Conservation (phyloP, 2,888 invertebrate species). For the Adelphocoris suturalis region DNA sequence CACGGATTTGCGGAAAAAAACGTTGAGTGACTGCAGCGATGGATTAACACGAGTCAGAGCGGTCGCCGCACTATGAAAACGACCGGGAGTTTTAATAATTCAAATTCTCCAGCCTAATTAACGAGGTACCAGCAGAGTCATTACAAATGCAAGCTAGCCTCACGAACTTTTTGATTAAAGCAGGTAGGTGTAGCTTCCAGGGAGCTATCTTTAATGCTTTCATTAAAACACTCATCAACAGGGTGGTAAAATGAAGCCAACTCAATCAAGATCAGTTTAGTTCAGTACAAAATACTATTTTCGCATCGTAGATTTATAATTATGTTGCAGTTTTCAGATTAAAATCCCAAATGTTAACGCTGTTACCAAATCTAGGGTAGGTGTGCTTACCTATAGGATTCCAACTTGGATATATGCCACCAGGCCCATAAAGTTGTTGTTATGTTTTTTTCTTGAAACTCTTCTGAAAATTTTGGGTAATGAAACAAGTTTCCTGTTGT, state of each 20-base stretch:
- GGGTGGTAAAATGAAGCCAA: neutral
- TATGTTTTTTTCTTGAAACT: too few species aligned
- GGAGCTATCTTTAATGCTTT: conserved; percentile 1
- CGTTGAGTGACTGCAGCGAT: neutral
- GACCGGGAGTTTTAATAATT: conserved; percentile 24
- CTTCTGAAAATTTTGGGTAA: too few species aligned
- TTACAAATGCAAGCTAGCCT: conserved; percentile 20
- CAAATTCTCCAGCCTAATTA: conserved; percentile 27
- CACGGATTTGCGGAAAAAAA: neutral
- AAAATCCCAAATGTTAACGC: too few species aligned
- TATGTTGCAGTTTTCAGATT: too few species aligned
- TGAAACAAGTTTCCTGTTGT: too few species aligned
- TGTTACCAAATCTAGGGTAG: too few species aligned
- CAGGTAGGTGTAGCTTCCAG: neutral
- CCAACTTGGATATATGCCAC: too few species aligned
- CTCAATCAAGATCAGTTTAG: neutral
- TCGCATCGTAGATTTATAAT: too few species aligned
- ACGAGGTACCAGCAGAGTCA: conserved; percentile 7
- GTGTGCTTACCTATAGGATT: too few species aligned
- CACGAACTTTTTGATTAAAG: neutral
- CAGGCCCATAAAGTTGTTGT: too few species aligned
- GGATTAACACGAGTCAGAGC: conserved; percentile 10
- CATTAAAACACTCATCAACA: conserved; percentile 28
- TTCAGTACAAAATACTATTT: too few species aligned
- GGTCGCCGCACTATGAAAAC: neutral